Percentiles rank a stretch among this genome's conserved stretches.
Evolutionary conservation across 1,140 invertebrate genomes (phyloP).

Genomic region (Pteromalus puparum): DNA sequence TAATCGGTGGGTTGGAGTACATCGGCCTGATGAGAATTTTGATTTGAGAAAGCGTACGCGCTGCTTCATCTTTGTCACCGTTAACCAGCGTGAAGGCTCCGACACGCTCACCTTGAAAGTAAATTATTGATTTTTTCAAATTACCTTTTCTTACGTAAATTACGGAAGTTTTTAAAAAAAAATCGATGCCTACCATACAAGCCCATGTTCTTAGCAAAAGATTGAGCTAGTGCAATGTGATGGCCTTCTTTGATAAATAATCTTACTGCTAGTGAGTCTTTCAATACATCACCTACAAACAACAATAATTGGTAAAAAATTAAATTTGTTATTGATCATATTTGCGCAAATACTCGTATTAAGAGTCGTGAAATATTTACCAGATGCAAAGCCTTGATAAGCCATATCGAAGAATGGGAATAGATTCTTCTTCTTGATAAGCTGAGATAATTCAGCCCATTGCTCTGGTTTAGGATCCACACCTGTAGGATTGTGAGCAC

Average conservation of each 20-base stretch:
- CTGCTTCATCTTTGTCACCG: conserved; percentile 87
- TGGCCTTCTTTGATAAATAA: conserved; percentile 96
- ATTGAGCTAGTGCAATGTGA: conserved; percentile 93
- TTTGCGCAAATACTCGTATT: neutral
- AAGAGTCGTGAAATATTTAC: conserved; percentile 61
- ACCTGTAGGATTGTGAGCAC: conserved; percentile 99
- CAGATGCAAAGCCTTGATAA: conserved; percentile 97
- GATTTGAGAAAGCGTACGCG: conserved; percentile 92
- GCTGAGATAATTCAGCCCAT: conserved; percentile 87
- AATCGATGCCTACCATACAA: conserved; percentile 81
- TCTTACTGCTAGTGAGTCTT: conserved; percentile 93
- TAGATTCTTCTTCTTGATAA: conserved; percentile 89
- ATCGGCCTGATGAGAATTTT: conserved; percentile 97
- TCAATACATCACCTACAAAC: conserved; percentile 85
- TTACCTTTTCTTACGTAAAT: conserved; percentile 10
- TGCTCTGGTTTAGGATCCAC: conserved; percentile 95
- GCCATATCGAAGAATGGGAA: conserved; percentile 99
- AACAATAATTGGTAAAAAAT: conserved; percentile 36
- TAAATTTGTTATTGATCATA: conserved; percentile 27
- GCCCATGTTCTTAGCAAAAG: conserved; percentile 99
- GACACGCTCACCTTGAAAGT: conserved; percentile 87
- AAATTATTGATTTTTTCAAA: conserved; percentile 36
- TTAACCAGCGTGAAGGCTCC: conserved; percentile 94
- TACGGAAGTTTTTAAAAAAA: neutral
- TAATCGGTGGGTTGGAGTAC: conserved; percentile 98